Base-by-base conservation (phyloP, 2,113 vertebrate species). In the Paradoxurus hermaphroditus region DNA sequence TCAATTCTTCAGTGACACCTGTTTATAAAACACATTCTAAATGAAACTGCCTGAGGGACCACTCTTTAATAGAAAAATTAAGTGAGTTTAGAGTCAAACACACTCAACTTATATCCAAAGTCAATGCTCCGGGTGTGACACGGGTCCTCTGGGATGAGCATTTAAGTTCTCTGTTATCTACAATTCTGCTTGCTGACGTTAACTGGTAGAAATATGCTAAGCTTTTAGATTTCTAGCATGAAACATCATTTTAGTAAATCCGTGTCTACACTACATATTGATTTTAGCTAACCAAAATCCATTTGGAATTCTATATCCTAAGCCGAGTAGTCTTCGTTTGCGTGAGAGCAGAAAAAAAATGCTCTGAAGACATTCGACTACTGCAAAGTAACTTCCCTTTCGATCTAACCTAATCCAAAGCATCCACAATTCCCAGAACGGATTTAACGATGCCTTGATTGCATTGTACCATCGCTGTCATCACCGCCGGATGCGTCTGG, bases 221-320 rank as follows among this genome's bases (percentile, higher is more conserved):
- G 41, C 15, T 19, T 53, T 92, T 23, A 90, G 59, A 81, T 90
- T 92, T 92, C 46, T 67, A 85, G 75, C 63, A 94, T 77, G 63
- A 92, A 97, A 88, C 39, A 82, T 90, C 36, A 85, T 73, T 92
- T 95, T 90, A 93, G 86, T 62, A 96, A 95, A 90, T 67, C 16
- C 34, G 0, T 85, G n/a, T 91, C 93, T 95, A 59, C n/a, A 70
- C 44, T 90, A 53, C 19, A 82, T 19, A 62, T 59, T 95, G n/a
- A 96, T 77, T 92, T 98, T 94, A 96, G 39, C 41, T 77, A 31
- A 81, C 81, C 95, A 86, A 97, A 93, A 67, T 90, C n/a, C 68
- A 91, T 63, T 83, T 85, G 9, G 11, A 96, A 85, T 49, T 81
- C 51, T 14, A 18, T 65, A 82, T 46, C 25, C 65, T 95, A 94